phyloP scores from a whole-genome alignment of 64 coral and sea anemone species.

The Anthopleura sola region DNA sequence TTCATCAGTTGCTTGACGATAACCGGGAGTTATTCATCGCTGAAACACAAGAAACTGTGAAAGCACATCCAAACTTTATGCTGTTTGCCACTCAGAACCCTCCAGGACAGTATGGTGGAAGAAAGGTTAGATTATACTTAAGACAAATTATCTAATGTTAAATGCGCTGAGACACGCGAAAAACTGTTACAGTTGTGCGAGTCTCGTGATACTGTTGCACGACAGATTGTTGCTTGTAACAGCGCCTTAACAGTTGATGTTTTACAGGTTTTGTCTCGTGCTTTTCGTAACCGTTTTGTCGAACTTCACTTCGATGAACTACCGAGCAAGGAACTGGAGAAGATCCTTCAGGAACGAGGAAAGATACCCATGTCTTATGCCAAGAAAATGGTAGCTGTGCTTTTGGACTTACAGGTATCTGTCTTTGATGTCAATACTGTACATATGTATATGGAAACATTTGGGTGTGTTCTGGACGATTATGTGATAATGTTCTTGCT shows the following conservation, averaged over 20 bases:
- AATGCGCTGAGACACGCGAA: no score
- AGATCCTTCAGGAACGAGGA: slow-evolving; percentile 87
- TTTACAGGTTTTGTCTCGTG: slow-evolving; percentile 79
- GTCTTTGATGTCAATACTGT: background rate
- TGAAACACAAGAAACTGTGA: slow-evolving; percentile 92
- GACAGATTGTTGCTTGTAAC: no score
- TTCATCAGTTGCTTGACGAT: slow-evolving; percentile 83
- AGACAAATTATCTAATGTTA: no score
- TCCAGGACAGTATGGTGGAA: slow-evolving; percentile 94
- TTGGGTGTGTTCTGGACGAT: background rate
- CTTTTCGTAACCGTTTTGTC: slow-evolving; percentile 96
- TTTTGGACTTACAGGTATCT: slow-evolving; percentile 83
- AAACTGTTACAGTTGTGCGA: no score
- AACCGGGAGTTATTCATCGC: slow-evolving; percentile 96
- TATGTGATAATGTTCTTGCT: background rate
- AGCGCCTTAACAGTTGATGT: background rate
- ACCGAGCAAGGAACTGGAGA: slow-evolving; percentile 83
- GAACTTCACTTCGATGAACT: slow-evolving; percentile 99
- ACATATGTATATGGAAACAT: background rate
- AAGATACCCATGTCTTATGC: slow-evolving; percentile 85
- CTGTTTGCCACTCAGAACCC: slow-evolving; percentile 97
- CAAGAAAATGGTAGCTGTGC: slow-evolving; percentile 87
- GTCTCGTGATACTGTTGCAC: no score
- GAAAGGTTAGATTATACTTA: slow-evolving; percentile 84
- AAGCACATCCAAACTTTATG: slow-evolving; percentile 96